A percentile compares a stretch with the other conserved stretches of the same genome.
These are phyloP conservation scores for Osmoderma eremita DNA, from an alignment of 2,888 invertebrate genomes.

Conservation along the genomic window DNA sequence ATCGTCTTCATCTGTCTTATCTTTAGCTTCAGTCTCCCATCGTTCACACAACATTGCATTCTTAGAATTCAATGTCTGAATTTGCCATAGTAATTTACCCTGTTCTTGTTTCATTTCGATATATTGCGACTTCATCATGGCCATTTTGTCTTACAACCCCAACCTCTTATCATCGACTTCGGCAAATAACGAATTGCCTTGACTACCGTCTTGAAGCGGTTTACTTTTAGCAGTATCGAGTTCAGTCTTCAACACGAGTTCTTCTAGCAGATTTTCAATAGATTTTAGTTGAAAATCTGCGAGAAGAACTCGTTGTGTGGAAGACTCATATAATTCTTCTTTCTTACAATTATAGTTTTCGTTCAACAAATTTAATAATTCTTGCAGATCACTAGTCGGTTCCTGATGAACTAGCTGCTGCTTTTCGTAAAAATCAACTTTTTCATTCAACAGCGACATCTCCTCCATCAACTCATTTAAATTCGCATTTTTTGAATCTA, in stretches of 20 bases:
- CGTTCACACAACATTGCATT: conserved; percentile 49
- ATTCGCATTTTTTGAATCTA: conserved; percentile 7
- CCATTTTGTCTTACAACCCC: conserved; percentile 54
- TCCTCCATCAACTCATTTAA: conserved; percentile 45
- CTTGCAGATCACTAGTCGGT: conserved; percentile 32
- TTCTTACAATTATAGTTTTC: conserved; percentile 48
- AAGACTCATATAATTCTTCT: conserved; percentile 53
- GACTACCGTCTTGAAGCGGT: conserved; percentile 53
- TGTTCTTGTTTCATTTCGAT: conserved; percentile 53
- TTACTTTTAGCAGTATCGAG: conserved; percentile 53
- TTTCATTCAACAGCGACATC: conserved; percentile 49
- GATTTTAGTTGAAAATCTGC: no score
- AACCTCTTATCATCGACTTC: conserved; percentile 59
- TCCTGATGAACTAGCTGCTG: conserved; percentile 2
- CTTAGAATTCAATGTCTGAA: conserved; percentile 50
- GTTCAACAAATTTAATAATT: conserved; percentile 22
- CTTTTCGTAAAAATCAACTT: conserved; percentile 20
- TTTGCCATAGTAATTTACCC: conserved; percentile 46
- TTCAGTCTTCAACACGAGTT: conserved; percentile 52
- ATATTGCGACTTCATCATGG: conserved; percentile 54
- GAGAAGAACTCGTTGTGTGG: no score
- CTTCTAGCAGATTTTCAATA: conserved; percentile 55
- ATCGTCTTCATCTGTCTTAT: conserved; percentile 48
- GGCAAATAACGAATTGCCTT: conserved; percentile 60
- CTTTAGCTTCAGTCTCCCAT: conserved; percentile 50